Evolutionary conservation across 2,797 vertebrate species (phyloP).

Genomic region (Takifugu rubripes): DNA sequence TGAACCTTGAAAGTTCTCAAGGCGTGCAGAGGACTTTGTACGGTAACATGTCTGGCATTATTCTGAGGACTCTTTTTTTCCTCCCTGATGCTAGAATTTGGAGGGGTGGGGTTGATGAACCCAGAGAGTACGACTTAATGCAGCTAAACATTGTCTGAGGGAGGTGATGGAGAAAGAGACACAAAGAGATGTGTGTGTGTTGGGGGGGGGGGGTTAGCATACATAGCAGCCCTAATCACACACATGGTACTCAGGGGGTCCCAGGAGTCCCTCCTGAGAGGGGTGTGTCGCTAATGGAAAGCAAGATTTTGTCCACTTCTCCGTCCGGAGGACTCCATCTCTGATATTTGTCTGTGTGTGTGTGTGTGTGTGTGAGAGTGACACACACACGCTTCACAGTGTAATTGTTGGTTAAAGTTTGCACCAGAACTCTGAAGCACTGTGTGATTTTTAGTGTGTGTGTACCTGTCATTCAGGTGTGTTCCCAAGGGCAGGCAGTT

Average conservation of each 20-base stretch:
- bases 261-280: conserved; percentile 44
- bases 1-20: conserved; percentile 58
- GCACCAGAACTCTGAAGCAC: conserved; percentile 4
- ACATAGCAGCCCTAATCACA: conserved; percentile 31
- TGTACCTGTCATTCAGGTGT: conserved; percentile 58
- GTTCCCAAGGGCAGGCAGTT: not conserved
- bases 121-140: conserved; percentile 15
- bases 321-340: conserved; percentile 18
- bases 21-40: conserved; percentile 53
- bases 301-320: conserved; percentile 25
- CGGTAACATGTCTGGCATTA: conserved; percentile 49
- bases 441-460: conserved; percentile 6
- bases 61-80: conserved; percentile 31
- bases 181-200: conserved; percentile 6
- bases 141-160: conserved; percentile 53
- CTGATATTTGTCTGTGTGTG: too few relatives aligned
- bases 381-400: too few relatives aligned
- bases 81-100: conserved; percentile 42
- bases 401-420: too few relatives aligned
- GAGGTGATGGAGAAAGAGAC: conserved; percentile 47
- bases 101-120: conserved; percentile 18
- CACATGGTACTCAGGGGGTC: conserved; percentile 42
- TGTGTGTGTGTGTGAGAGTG: too few relatives aligned
- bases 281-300: conserved; percentile 54
- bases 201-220: conserved; percentile 2